Evolutionary conservation across 2,888 invertebrate genomes (phyloP), one percentile per base, ranked within the genome.

Genomic region (Mythimna loreyi): DNA sequence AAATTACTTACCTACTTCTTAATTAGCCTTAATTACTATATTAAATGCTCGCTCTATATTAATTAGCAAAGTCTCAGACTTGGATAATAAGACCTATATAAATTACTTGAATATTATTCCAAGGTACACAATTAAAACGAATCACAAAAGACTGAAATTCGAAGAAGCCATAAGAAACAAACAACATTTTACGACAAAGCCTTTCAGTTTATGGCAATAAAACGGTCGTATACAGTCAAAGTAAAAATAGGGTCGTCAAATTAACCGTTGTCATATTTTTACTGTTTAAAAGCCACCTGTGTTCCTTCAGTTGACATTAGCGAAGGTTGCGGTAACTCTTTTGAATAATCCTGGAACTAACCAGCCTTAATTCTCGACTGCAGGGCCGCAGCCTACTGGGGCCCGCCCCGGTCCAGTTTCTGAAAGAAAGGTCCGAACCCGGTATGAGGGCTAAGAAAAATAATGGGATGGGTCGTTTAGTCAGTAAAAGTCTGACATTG

Each of bases 11-110:
- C 28, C 2, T 64, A n/a, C 53, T 47, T 3, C 28, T 53, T 69
- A 63, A 63, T 70, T 23, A 73, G 16, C 28, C 33, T 7, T 72
- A 43, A 36, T 45, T 8, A 16, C 40, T 62, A 9, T 40, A 53
- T 63, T 63, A 47, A 53, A 53, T 53, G n/a, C 45, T 72, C n/a
- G 23, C 45, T 47, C 52, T n/a, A 45, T 45, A 72, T 72, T 59
- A 61, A 69, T 61, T 45, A 72, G 11, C n/a, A 19, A 9, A n/a
- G 16, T 6, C 16, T 19, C 19, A 45, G 72, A 28, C 25, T 60
- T 28, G 11, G 16, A 45, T 52, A 25, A 28, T 45, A 36, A 28
- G 21, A 13, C 33, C 3, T 43, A 28, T 0, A 11, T 25, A 25
- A 58, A 9, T 71, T 33, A 43, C 4, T 59, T 13, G 5, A 8